Evolutionary conservation across 2,888 invertebrate species (phyloP).

Genomic region (Harpagoxenus sublaevis): DNA sequence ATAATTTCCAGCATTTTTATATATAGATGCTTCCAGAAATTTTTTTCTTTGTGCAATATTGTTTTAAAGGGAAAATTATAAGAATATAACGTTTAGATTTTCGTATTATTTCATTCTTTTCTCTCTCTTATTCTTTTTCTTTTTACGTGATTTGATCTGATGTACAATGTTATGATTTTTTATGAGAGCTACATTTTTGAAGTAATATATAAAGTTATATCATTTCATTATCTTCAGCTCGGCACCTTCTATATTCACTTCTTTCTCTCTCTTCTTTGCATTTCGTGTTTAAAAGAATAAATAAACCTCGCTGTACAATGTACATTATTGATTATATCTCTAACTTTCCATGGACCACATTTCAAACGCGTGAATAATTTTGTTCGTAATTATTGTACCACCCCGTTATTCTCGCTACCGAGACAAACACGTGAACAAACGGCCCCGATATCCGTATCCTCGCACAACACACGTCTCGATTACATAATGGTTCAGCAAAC

Average conservation of each 20-base stretch:
- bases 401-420: conserved; percentile 56
- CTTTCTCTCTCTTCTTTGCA: not conserved
- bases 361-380: not conserved
- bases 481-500: conserved; percentile 84
- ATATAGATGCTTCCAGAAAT: not conserved
- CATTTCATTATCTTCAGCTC: not conserved
- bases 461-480: conserved; percentile 52
- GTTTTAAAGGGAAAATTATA: not conserved
- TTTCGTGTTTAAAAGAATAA: not conserved
- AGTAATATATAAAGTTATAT: not conserved
- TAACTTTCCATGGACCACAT: not conserved
- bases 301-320: not conserved
- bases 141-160: not conserved
- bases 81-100: not conserved
- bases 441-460: conserved; percentile 42
- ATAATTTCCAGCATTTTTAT: not conserved
- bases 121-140: not conserved
- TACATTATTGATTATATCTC: not conserved
- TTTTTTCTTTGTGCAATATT: not conserved
- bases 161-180: not conserved
- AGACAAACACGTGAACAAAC: conserved; percentile 42
- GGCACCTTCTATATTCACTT: not conserved
- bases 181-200: not conserved
- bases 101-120: not conserved
- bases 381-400: not conserved